Evolutionary conservation across 2,888 invertebrate species (phyloP), one percentile per base, ranked within the genome.

Genomic region (Folsomia manolachei): DNA sequence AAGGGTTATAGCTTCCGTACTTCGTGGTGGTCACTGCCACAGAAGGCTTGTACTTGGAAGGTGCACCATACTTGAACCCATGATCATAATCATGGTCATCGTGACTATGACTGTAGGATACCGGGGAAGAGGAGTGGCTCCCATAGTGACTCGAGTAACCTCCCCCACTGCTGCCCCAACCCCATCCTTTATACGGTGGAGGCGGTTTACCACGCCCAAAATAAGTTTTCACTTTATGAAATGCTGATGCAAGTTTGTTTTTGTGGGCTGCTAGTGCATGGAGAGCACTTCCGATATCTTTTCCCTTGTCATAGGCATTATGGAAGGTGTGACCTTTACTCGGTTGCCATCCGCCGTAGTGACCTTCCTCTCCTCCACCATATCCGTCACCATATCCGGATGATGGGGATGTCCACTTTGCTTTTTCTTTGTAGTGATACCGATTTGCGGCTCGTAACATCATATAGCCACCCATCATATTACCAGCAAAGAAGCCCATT

Each of bases 381-480:
- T 19, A 4, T 56, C 56, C 56, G 19, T 7, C 56, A 18, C 56
- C 56, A 53, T 71, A 63, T 4, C 56, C 21, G 1, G 56, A 27
- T 27, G 71, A 63, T 4, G 11, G 4, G 1, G 63, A 24, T 39
- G 70, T 63, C 76, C 76, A 76, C 65, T 69, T 76, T 1, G 56
- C 18, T 39, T 76, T 76, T 52, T 76, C 76, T 63, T 74, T 72
- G 19, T 72, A 68, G 62, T 76, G 76, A 53, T 76, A 76, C 18
- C 72, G 69, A 63, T 76, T 76, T 26, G 76, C 76, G n/a, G 76
- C 76, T 9, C 76, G 71, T 19, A 76, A 72, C 76, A 76, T 76
- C 76, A 76, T 76, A 25, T 74, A 76, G 9, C 76, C 76, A n/a
- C 76, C 76, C 72, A 72, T 72, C 74, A 74, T 74, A 51, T 76